Conservation (phyloP, 2,113 vertebrate species). For the Lamprologus callipterus region DNA sequence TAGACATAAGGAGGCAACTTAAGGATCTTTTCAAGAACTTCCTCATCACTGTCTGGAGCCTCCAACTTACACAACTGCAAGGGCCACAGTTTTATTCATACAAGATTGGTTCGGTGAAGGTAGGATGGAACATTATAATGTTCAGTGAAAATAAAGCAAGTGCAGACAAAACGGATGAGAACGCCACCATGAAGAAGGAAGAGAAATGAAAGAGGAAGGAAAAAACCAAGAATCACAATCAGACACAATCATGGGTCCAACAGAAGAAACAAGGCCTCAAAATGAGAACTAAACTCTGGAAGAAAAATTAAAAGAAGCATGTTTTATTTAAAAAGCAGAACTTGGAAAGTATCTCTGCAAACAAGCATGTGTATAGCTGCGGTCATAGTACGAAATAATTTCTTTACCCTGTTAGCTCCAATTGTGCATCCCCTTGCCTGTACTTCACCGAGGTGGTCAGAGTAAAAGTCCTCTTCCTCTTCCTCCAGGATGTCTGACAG, state of each 20-base stretch:
- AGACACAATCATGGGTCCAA: background rate
- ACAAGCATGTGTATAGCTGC: background rate
- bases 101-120: conserved; percentile 9
- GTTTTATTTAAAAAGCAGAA: background rate
- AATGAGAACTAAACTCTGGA: background rate
- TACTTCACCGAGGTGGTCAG: conserved; percentile 60
- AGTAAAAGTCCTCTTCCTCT: conserved; percentile 87
- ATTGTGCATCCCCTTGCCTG: conserved; percentile 45
- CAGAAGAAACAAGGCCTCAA: background rate
- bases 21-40: conserved; percentile 84
- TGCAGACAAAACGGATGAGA: conserved; percentile 6
- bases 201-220: conserved; percentile 31
- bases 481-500: conserved; percentile 96
- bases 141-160: conserved; percentile 13
- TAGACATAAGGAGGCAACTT: conserved; percentile 79
- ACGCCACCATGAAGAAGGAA: conserved; percentile 29
- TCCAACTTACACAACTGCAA: conserved; percentile 73
- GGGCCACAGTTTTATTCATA: background rate
- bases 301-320: background rate
- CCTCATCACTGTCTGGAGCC: conserved; percentile 87
- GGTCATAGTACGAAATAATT: background rate
- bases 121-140: background rate
- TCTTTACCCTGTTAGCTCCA: conserved; percentile 77
- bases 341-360: background rate
- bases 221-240: conserved; percentile 22